phyloP scores from a whole-genome alignment of 2,888 invertebrate genomes.

The Epistrophe eligans region DNA sequence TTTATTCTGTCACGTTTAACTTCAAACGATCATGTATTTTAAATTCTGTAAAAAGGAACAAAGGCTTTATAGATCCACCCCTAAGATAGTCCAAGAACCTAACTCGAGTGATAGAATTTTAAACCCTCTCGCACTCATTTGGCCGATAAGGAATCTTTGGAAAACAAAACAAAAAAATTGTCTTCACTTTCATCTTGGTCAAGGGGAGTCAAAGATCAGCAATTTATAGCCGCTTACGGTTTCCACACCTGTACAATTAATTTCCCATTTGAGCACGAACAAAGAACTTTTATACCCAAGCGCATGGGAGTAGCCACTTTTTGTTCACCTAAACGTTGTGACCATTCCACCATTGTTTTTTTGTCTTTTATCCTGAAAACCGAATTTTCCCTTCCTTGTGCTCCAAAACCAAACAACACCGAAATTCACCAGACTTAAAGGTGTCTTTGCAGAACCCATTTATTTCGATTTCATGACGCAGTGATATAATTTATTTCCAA shows the following conservation, averaged over 20 bases:
- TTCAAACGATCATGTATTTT: not conserved
- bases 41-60: not conserved
- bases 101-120: constrained; percentile 35
- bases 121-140: constrained; percentile 59
- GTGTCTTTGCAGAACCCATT: constrained; percentile 72
- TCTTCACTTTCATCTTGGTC: constrained; percentile 64
- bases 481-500: constrained; percentile 74
- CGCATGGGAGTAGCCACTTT: constrained; percentile 68
- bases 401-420: constrained; percentile 16
- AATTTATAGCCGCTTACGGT: constrained; percentile 71
- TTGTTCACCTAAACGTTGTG: constrained; percentile 43
- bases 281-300: constrained; percentile 36
- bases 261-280: constrained; percentile 62
- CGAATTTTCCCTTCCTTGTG: not conserved
- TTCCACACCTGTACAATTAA: constrained; percentile 75
- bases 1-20: not conserved
- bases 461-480: constrained; percentile 70
- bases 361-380: constrained; percentile 11
- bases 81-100: not conserved
- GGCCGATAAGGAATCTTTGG: constrained; percentile 55
- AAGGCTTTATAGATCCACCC: not conserved
- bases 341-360: constrained; percentile 44
- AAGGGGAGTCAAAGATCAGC: constrained; percentile 60
- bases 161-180: constrained; percentile 16
- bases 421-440: constrained; percentile 63